A percentile compares a stretch with the other conserved stretches of the same genome.
phyloP scores from a whole-genome alignment of 2,113 vertebrate species.

The Melanostigma gelatinosum region DNA sequence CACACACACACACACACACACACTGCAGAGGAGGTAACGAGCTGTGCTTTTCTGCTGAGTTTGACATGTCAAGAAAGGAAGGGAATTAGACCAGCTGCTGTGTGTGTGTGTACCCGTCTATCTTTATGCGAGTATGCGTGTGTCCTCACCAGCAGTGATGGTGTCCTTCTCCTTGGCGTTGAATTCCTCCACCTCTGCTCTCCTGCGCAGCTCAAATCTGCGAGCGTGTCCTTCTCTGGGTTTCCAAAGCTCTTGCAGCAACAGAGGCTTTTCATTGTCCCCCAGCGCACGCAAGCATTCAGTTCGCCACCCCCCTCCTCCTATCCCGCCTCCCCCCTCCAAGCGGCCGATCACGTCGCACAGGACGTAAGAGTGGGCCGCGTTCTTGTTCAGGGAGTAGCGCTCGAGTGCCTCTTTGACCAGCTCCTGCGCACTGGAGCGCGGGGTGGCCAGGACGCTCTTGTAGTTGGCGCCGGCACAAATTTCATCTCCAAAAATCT shows the following conservation, averaged over 20 bases:
- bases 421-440: conserved; percentile 90
- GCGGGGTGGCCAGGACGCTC: conserved; percentile 92
- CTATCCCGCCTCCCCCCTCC: conserved; percentile 71
- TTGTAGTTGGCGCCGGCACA: conserved; percentile 94
- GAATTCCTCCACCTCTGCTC: conserved; percentile 91
- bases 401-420: conserved; percentile 95
- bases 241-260: conserved; percentile 96
- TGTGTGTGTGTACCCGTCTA: conserved; percentile 4
- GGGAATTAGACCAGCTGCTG: conserved; percentile 54
- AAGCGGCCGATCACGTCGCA: conserved; percentile 92
- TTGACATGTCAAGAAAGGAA: conserved; percentile 63
- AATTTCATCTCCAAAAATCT: conserved; percentile 95
- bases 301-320: conserved; percentile 83
- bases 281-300: conserved; percentile 90
- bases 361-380: conserved; percentile 86
- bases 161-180: conserved; percentile 93
- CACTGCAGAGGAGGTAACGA: conserved; percentile 57
- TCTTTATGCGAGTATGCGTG: conserved; percentile 12
- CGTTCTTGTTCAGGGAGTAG: conserved; percentile 88
- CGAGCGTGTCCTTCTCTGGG: conserved; percentile 92
- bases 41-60: conserved; percentile 72
- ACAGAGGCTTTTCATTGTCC: conserved; percentile 92
- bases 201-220: conserved; percentile 90
- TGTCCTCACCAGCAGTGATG: conserved; percentile 90
- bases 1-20: not conserved